Conservation (phyloP, 2,888 invertebrate genomes). For the Entomobrya proxima region DNA sequence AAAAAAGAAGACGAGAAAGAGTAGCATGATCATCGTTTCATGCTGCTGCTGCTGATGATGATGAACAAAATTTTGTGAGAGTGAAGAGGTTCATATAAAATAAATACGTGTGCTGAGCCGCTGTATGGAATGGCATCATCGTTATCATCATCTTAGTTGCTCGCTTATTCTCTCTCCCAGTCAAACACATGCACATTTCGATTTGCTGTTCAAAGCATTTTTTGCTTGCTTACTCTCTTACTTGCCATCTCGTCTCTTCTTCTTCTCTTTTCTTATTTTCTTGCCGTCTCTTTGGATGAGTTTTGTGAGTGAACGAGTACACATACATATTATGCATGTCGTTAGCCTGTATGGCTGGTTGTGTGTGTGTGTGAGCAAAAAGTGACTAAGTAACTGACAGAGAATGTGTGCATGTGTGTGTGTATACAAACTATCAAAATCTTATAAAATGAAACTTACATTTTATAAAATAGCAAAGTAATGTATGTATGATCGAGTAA, state of each 20-base stretch:
- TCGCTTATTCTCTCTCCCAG: neutral
- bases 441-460: constrained; percentile 34
- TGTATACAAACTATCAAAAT: constrained; percentile 32
- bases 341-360: constrained; percentile 16
- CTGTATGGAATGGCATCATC: constrained; percentile 14
- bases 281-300: constrained; percentile 36
- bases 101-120: constrained; percentile 56
- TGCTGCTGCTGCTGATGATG: constrained; percentile 48
- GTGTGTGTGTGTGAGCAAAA: constrained; percentile 38
- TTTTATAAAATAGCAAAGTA: neutral
- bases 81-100: constrained; percentile 53
- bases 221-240: constrained; percentile 12
- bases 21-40: constrained; percentile 24
- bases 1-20: constrained; percentile 27
- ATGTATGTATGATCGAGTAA: too few relatives aligned
- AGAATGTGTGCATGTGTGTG: constrained; percentile 51
- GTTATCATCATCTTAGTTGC: neutral
- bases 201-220: constrained; percentile 48
- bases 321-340: constrained; percentile 47
- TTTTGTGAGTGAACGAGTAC: constrained; percentile 40
- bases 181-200: constrained; percentile 48
- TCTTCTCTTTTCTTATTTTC: constrained; percentile 35
- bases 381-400: constrained; percentile 50
- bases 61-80: constrained; percentile 59
- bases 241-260: neutral